Evolutionary conservation across 1,140 invertebrate species (phyloP), one percentile per base, ranked within the genome.

Genomic region (Charaxes varanes): DNA sequence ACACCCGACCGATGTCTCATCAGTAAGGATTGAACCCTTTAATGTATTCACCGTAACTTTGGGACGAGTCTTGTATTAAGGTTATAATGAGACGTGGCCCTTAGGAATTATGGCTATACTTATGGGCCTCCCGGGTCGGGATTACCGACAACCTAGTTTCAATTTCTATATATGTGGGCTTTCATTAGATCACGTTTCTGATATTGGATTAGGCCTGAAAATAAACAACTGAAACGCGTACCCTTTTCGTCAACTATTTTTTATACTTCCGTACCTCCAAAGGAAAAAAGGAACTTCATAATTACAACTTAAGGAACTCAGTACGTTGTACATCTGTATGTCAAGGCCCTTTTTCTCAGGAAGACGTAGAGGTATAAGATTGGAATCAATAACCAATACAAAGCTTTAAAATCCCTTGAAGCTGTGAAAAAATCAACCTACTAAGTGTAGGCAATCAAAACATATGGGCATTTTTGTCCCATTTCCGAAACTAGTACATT

Each of bases 61-160:
- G 72, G 77, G 74, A 79, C 77, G 78, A 82, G 74, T 72, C 78
- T 82, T 79, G 78, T 82, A 82, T 82, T 82, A 82, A 74, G 79
- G 74, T 78, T 79, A 82, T 82, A 82, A 82, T 82, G 78, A 82
- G 78, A 77, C 73, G 70, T 61, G 74, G 71, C 74, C 78, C 78
- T 76, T 62, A 82, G 78, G 78, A 82, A 78, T 79, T 82, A 79
- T 78, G 72, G 72, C 54, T 65, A 74, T 80, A 78, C 72, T 80
- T 72, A 70, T 62, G 66, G 62, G 61, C 55, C 65, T 59, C 65
- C 36, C 44, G 62, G 70, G 55, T 38, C 42, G 54, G 65, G 63
- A 71, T 77, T 77, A 72, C 60, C 66, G 62, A 48, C 49, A 77
- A 69, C 62, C 62, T 64, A 69, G 73, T 81, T 78, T 74, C 65